Evolutionary conservation across 2,888 invertebrate species (phyloP).

Genomic region (Amphipoea lucens): DNA sequence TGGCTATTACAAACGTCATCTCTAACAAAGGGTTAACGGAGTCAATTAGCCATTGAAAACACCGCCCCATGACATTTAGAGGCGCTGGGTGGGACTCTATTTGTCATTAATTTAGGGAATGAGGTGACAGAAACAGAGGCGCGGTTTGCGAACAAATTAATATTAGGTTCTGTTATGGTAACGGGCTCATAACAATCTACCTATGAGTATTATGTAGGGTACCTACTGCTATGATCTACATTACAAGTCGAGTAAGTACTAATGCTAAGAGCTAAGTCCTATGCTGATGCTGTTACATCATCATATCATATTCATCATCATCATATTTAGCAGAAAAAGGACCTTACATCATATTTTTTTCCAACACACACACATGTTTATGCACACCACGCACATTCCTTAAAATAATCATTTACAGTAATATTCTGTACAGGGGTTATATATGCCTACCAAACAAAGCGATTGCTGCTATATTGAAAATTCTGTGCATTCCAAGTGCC

Average conservation of each 20-base stretch:
- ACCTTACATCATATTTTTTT: background rate
- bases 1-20: slow-evolving; percentile 74
- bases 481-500: slow-evolving; percentile 39
- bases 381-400: background rate
- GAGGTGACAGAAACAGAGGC: slow-evolving; percentile 87
- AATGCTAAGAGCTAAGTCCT: background rate
- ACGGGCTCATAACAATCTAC: slow-evolving; percentile 28
- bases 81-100: slow-evolving; percentile 81
- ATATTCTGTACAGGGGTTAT: slow-evolving; percentile 5
- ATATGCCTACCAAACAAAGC: slow-evolving; percentile 20
- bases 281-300: no score
- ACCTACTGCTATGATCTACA: background rate
- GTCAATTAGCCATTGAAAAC: slow-evolving; percentile 88
- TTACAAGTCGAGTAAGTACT: background rate
- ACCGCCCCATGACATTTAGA: slow-evolving; percentile 84
- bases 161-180: slow-evolving; percentile 69
- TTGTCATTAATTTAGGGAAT: slow-evolving; percentile 89
- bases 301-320: no score
- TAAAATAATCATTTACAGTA: slow-evolving; percentile 22
- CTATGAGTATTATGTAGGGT: slow-evolving; percentile 9
- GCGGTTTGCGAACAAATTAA: slow-evolving; percentile 86
- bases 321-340: background rate
- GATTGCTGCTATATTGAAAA: slow-evolving; percentile 38
- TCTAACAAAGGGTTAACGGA: slow-evolving; percentile 85
- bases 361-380: background rate